phyloP scores from a whole-genome alignment of 2,113 vertebrate genomes.

The Sarotherodon lohbergeri region DNA sequence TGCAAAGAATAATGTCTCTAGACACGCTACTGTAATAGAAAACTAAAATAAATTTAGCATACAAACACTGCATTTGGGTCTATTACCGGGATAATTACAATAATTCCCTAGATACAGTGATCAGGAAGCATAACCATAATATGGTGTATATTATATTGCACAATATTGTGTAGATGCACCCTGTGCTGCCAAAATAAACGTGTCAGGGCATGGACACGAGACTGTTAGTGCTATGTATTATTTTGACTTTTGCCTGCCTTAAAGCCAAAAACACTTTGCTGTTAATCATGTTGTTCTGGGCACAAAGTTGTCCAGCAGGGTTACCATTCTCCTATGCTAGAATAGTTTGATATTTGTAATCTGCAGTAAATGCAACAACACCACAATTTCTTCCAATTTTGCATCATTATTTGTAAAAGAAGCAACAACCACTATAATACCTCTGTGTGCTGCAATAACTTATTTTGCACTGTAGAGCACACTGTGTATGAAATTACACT shows the following conservation, averaged over 20 bases:
- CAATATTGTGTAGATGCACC: not conserved
- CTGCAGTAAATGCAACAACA: not conserved
- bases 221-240: not conserved
- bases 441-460: not conserved
- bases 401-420: not conserved
- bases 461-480: not conserved
- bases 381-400: not conserved
- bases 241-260: not conserved
- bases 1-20: not conserved
- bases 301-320: not conserved
- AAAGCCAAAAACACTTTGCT: not conserved
- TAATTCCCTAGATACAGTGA: not conserved
- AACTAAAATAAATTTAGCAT: not conserved
- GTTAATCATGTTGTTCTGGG: not conserved
- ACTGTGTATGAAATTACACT: not conserved
- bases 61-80: not conserved
- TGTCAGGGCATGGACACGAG: not conserved
- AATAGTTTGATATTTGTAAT: not conserved
- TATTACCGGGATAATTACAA: not conserved
- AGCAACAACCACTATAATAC: not conserved
- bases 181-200: not conserved
- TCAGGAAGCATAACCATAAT: not conserved
- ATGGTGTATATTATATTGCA: not conserved
- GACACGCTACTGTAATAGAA: not conserved
- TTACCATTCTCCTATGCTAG: not conserved